Conservation (phyloP, 2,113 vertebrate species). For the Pygoscelis adeliae region DNA sequence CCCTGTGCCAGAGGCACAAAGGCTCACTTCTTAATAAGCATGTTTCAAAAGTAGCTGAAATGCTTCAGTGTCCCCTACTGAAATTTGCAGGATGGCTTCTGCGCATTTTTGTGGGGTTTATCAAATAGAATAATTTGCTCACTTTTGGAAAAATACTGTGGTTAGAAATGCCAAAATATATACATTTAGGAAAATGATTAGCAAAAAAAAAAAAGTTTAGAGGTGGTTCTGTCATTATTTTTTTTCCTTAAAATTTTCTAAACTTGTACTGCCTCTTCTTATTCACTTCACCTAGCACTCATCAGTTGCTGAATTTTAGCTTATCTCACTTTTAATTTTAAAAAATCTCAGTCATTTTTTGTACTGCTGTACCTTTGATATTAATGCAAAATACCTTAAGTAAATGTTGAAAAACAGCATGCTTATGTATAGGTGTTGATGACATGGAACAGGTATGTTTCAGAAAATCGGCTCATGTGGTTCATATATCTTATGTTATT, state of each 20-base stretch:
- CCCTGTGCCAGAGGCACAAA: background rate
- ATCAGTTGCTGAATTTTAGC: background rate
- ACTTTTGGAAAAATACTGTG: background rate
- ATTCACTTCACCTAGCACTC: background rate
- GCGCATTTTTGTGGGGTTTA: background rate
- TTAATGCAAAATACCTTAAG: background rate
- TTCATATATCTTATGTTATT: background rate
- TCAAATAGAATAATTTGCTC: background rate
- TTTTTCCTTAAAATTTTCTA: background rate
- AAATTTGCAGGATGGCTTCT: background rate
- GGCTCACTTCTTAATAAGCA: background rate
- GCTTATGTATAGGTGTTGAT: background rate
- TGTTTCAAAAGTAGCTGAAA: background rate
- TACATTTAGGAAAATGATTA: background rate
- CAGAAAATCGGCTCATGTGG: background rate
- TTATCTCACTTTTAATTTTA: background rate
- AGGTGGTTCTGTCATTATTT: background rate
- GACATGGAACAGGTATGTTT: background rate
- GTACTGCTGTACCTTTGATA: background rate
- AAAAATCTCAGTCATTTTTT: background rate
- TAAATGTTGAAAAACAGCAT: background rate
- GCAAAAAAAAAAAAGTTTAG: background rate
- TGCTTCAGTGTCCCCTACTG: background rate
- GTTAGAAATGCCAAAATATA: background rate
- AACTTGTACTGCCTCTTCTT: background rate